Base-by-base conservation (phyloP, 2,113 vertebrate genomes). In the Nematolebias whitei region DNA sequence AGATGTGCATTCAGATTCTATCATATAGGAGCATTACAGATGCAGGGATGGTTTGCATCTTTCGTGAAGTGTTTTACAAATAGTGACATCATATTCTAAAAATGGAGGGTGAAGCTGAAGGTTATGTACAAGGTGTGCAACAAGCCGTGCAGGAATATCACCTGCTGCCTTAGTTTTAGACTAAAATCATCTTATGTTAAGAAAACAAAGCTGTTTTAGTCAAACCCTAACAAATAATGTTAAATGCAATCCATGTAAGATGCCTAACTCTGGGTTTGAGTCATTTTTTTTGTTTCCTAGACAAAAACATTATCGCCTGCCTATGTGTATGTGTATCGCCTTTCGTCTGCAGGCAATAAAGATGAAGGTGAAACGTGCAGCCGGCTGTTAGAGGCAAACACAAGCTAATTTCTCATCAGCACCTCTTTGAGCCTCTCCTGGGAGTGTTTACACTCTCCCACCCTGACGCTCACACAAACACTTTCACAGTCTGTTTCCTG, bases 371-470 rank as follows among this genome's bases (percentile, higher is more conserved):
- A 40, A 51, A 61, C 0, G 51, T 12, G 4, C 53, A 48, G 63
- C 61, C 61, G 59, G 74, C 73, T 71, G 74, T 85, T 85, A 86
- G 45, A 68, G 66, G 80, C 71, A 85, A 75, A 84, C 82, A 85
- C 43, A 65, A 65, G 78, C 75, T 88, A 74, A 89, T 89, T 84
- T 88, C 81, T 79, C 80, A 40, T 49, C 78, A 89, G 85, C 79
- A 62, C 84, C 79, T 74, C 79, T 73, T 51, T 49, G 66, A 66
- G 63, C 69, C 41, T 89, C 86, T 80, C 79, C 20, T 16, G 78
- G 82, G 85, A 86, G 72, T 84, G 84, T 88, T 85, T 82, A 82
- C 60, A 14, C 61, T 76, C 55, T 68, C 43, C 74, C 80, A 73
- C 77, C 63, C 61, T 29, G 39, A 53, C 44, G 57, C 56, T 7